Evolutionary conservation across 2,888 invertebrate species (phyloP), one percentile per base, ranked within the genome.

Genomic region (Eilema depressum): DNA sequence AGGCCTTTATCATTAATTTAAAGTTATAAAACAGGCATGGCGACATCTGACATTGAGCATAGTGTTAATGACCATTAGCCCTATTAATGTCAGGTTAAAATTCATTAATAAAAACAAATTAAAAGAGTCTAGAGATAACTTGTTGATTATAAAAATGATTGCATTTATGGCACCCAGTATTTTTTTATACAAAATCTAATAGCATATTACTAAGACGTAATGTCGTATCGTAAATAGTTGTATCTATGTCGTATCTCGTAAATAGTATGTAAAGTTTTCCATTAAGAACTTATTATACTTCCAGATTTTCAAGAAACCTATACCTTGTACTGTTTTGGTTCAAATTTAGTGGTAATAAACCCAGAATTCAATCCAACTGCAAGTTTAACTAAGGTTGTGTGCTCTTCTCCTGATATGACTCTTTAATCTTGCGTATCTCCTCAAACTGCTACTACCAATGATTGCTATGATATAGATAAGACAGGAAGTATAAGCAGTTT

Each of bases 261-360:
- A 37, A 37, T 8, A 41, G 14, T 17, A 41, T n/a, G 20, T 20
- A 53, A 20, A 20, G n/a, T n/a, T 8, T 53, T 53, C 53, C n/a
- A 53, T 53, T 53, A 53, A 20, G 53, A 53, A n/a, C n/a, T 53
- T 53, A 63, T 47, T 56, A 41, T 14, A 23, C 37, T 68, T 68
- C 41, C 68, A 68, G 68, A 56, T 37, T 68, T 28, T 59, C 63
- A 23, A 26, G 68, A 68, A 53, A 68, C 37, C 11, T 68, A 68
- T 57, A 68, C 56, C 41, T 37, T 68, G 41, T 68, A 63, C n/a
- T 68, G 68, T 61, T 63, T 23, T 63, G 68, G 63, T 63, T 60
- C 75, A 68, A 73, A 71, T 62, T 68, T 70, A 63, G 26, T 66
- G 60, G 63, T 76, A 68, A 57, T 41, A n/a, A 64, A 60, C n/a